phyloP scores from a whole-genome alignment of 2,113 vertebrate species.

The Cricetomys ansorgei region DNA sequence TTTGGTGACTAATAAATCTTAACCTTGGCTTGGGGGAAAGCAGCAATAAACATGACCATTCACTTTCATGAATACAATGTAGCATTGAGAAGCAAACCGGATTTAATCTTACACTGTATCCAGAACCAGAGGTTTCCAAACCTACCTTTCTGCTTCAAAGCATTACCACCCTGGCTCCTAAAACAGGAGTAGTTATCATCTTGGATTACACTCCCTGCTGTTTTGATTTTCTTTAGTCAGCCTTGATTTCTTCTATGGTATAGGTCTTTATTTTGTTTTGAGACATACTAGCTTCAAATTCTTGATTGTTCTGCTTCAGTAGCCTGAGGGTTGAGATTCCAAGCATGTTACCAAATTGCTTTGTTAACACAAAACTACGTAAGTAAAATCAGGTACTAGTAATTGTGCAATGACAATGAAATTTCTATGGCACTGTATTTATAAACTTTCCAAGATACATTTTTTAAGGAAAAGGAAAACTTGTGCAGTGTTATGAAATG shows the following conservation, averaged over 20 bases:
- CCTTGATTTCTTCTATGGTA: background rate
- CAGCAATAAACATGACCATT: background rate
- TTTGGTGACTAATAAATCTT: background rate
- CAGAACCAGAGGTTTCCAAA: background rate
- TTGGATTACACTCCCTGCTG: background rate
- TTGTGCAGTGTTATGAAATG: background rate
- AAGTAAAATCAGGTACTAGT: background rate
- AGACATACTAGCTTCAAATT: background rate
- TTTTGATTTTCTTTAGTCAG: background rate
- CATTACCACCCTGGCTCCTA: background rate
- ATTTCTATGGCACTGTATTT: background rate
- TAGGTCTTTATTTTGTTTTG: background rate
- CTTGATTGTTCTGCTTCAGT: background rate
- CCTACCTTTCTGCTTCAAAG: background rate
- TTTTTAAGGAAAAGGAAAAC: background rate
- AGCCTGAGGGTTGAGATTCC: background rate
- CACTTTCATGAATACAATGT: accelerated
- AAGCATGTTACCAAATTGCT: background rate
- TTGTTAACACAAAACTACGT: background rate
- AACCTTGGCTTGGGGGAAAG: background rate
- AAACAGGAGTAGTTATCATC: background rate
- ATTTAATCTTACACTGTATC: background rate
- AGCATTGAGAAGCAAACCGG: background rate
- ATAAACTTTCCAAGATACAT: background rate
- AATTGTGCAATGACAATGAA: background rate